Base-by-base conservation (phyloP, 2,888 invertebrate genomes). In the Marronus borbonicus region DNA sequence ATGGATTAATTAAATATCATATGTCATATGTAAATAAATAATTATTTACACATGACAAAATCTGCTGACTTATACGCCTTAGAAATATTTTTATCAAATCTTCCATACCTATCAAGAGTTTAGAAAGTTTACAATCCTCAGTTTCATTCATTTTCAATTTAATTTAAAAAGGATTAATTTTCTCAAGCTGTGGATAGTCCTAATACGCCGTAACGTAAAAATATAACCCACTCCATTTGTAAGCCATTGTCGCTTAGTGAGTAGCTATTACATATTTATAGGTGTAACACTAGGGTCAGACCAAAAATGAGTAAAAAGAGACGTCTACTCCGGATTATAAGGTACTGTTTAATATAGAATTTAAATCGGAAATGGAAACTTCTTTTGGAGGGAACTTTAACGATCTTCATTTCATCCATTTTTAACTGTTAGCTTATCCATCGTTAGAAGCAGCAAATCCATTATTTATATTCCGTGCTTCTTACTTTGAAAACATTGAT, bases 281-380 rank as follows among this genome's bases (percentile, higher is more conserved):
- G 14, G n/a, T 68, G 50, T 28, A 50, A n/a, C 50, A 28, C 50
- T 62, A 60, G 24, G 44, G 62, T 62, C 50, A 50, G 10, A 39
- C 44, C 72, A 74, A 44, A 58, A 74, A 44, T 36, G 44, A 8
- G 24, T 74, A 60, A 60, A 10, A 74, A 7, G 12, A 74, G 72
- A 55, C 17, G 72, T 14, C 20, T 10, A 8, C 20, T 14, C 14
- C 60, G 60, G 14, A 24, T 74, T 24, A 60, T 49, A 74, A 74
- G 72, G 72, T 74, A 72, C 14, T 49, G 72, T 74, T 39, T 44
- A 39, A 44, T 49, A 28, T 60, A 10, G 20, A 72, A 44, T 44
- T 24, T 24, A 39, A 20, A 36, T 17, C 65, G 55, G 20, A 17
- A 1, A n/a, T 17, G 14, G 55, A 12, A 44, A 44, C 44, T 12